Percentiles rank a stretch among this genome's conserved stretches.
These are phyloP conservation scores for Oryzias sinensis DNA, from an alignment of 2,797 vertebrate species.

Conservation along the genomic window DNA sequence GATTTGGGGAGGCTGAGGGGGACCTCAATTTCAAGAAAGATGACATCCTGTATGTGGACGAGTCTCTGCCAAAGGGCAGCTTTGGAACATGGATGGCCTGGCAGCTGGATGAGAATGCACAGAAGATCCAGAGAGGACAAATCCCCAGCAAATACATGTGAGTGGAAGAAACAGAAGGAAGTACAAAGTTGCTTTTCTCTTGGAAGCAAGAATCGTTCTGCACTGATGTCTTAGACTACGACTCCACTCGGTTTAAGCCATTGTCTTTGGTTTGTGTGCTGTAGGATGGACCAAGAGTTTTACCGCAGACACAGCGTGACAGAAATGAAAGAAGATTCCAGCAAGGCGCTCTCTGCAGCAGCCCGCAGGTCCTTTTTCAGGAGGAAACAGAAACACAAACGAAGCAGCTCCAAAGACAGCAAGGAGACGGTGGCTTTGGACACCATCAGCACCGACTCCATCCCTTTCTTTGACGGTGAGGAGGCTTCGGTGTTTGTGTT, in stretches of 20 bases:
- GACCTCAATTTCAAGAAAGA: conserved; percentile 98
- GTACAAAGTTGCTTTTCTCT: too few species aligned
- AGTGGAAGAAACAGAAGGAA: conserved; percentile 56
- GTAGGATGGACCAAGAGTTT: conserved; percentile 97
- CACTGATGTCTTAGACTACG: too few species aligned
- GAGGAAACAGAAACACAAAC: conserved; percentile 94
- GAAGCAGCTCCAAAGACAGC: conserved; percentile 94
- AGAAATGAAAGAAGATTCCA: conserved; percentile 90
- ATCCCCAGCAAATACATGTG: conserved; percentile 98
- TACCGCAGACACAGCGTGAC: conserved; percentile 93
- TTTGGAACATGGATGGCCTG: conserved; percentile 98
- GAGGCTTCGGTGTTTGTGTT: not conserved
- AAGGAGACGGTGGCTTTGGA: conserved; percentile 92
- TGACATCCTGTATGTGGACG: conserved; percentile 95
- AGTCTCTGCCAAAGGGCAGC: conserved; percentile 91
- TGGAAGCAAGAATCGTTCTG: too few species aligned
- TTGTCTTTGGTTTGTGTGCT: conserved; percentile 6
- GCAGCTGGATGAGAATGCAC: conserved; percentile 95
- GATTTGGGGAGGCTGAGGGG: conserved; percentile 86
- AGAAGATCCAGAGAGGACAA: conserved; percentile 93
- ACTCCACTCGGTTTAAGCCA: not conserved
- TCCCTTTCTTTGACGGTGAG: conserved; percentile 92
- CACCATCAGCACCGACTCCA: conserved; percentile 92
- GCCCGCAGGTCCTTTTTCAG: conserved; percentile 95
- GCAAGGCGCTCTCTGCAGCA: conserved; percentile 91